These are phyloP conservation scores for Samia ricini DNA, from an alignment of 1,140 invertebrate species.

Conservation along the genomic window DNA sequence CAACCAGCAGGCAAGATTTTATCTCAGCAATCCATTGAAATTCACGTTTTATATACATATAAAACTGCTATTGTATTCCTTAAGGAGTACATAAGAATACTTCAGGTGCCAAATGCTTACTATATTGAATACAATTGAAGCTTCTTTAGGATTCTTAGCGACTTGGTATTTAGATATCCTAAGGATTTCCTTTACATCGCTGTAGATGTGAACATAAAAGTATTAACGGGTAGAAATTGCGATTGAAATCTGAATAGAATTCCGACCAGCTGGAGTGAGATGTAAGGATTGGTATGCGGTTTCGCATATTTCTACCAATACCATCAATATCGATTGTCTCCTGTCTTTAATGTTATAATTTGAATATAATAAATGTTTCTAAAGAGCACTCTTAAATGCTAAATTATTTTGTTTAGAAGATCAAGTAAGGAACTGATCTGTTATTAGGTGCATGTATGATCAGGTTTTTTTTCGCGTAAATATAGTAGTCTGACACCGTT, in stretches of 20 bases:
- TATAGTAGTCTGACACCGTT: no score
- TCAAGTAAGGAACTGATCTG: no score
- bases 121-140: conserved; percentile 21
- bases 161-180: conserved; percentile 7
- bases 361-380: not conserved
- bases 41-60: conserved; percentile 51
- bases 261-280: not conserved
- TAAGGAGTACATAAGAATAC: conserved; percentile 48
- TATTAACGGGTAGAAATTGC: conserved; percentile 2
- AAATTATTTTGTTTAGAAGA: no score
- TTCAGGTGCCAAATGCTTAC: conserved; percentile 43
- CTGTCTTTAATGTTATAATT: not conserved
- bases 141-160: not conserved
- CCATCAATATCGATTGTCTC: not conserved
- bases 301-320: not conserved
- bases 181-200: conserved; percentile 4
- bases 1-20: conserved; percentile 35
- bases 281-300: not conserved
- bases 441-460: no score
- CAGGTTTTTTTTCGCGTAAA: no score
- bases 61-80: conserved; percentile 52
- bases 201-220: not conserved
- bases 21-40: conserved; percentile 51
- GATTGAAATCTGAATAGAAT: conserved; percentile 4
- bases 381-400: not conserved